Evolutionary conservation across 2,113 vertebrate species (phyloP).

Genomic region (Cyprinus carpio): DNA sequence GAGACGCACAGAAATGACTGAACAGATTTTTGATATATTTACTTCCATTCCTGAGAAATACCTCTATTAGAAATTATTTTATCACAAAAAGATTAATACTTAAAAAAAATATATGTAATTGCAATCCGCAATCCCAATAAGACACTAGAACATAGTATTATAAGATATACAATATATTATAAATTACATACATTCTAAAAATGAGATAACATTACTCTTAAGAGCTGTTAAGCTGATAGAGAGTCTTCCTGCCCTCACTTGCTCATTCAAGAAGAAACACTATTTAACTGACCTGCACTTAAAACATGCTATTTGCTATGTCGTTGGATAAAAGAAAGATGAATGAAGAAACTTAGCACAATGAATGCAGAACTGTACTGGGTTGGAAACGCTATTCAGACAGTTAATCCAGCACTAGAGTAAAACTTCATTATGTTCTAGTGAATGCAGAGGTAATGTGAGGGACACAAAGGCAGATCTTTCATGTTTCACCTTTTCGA

Average conservation of each 20-base stretch:
- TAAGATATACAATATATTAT: constrained; percentile 7
- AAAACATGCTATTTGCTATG: background rate
- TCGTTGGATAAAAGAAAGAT: background rate
- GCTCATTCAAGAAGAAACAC: background rate
- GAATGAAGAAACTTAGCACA: background rate
- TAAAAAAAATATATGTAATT: background rate
- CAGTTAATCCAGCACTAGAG: background rate
- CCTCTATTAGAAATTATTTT: too few relatives aligned
- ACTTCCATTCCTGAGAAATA: too few relatives aligned
- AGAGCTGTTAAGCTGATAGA: background rate
- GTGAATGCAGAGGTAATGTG: background rate
- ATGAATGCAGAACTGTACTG: background rate
- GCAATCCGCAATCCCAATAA: background rate
- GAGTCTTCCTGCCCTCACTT: background rate
- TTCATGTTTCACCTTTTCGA: background rate
- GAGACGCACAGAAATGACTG: too few relatives aligned
- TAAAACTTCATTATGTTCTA: background rate
- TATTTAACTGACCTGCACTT: background rate
- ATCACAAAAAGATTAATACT: background rate
- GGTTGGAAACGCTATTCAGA: background rate
- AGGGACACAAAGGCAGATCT: background rate
- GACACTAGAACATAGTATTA: background rate
- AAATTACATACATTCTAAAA: background rate
- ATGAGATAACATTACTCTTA: background rate
- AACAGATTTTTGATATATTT: too few relatives aligned